phyloP scores from a whole-genome alignment of 2,113 vertebrate species.

The Pomatostomus ruficeps region DNA sequence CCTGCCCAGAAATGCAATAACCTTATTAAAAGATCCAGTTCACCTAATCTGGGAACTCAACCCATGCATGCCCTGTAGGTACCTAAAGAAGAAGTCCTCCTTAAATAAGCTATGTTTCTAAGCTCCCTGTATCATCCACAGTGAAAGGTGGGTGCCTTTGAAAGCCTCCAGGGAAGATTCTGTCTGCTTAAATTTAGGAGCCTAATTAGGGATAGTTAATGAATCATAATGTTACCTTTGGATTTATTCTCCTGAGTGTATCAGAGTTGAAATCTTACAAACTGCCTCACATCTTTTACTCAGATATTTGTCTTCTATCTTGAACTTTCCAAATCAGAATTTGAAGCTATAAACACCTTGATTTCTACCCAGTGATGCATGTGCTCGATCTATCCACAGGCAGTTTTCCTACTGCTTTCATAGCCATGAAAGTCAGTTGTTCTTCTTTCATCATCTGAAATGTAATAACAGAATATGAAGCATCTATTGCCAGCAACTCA shows the following conservation, averaged over 20 bases:
- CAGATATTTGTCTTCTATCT: slow-evolving; percentile 41
- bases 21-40: not conserved
- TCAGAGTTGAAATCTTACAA: slow-evolving; percentile 16
- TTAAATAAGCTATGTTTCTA: not conserved
- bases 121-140: not conserved
- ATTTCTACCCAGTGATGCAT: slow-evolving; percentile 4
- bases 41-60: not conserved
- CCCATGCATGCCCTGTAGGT: not conserved
- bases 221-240: slow-evolving; percentile 40
- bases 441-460: slow-evolving; percentile 56
- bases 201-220: slow-evolving; percentile 41
- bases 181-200: slow-evolving; percentile 48
- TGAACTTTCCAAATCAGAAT: slow-evolving; percentile 44
- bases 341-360: slow-evolving; percentile 23
- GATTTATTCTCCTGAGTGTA: slow-evolving; percentile 31
- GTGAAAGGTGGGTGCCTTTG: slow-evolving; percentile 8
- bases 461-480: slow-evolving; percentile 51
- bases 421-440: slow-evolving; percentile 35
- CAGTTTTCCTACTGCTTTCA: slow-evolving; percentile 40
- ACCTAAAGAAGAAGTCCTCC: not conserved
- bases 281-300: slow-evolving; percentile 25
- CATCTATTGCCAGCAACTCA: slow-evolving; percentile 56
- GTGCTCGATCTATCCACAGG: slow-evolving; percentile 33
- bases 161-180: slow-evolving; percentile 32
- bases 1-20: not conserved